phyloP scores from a whole-genome alignment of 1,140 invertebrate species.

The Anoplophora glabripennis region DNA sequence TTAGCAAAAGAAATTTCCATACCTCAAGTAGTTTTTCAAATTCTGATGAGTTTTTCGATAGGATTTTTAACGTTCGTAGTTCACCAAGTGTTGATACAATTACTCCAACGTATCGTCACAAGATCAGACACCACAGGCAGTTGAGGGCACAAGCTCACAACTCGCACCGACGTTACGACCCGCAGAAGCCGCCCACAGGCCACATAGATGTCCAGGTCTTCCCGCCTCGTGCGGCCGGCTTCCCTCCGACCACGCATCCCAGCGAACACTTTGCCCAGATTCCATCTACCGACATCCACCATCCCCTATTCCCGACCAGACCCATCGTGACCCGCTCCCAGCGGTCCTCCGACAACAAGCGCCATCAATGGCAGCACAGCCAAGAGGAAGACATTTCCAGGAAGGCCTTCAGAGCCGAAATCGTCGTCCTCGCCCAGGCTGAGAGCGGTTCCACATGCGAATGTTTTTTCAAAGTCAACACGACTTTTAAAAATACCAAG shows the following conservation, averaged over 20 bases:
- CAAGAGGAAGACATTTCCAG: conserved; percentile 36
- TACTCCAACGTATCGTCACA: conserved; percentile 3
- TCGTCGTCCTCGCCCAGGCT: conserved; percentile 38
- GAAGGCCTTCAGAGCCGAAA: conserved; percentile 40
- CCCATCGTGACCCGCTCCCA: conserved; percentile 24
- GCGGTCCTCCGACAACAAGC: conserved; percentile 27
- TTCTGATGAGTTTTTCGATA: too few species aligned
- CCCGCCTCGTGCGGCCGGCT: conserved; percentile 6
- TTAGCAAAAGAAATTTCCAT: conserved; percentile 35
- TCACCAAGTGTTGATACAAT: background rate
- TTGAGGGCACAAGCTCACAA: conserved; percentile 21
- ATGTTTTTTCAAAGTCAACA: too few species aligned
- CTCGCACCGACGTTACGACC: conserved; percentile 1
- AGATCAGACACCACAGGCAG: conserved; percentile 20
- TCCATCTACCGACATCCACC: conserved; percentile 9
- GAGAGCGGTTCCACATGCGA: conserved; percentile 5
- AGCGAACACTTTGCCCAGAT: conserved; percentile 18
- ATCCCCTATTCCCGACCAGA: conserved; percentile 2
- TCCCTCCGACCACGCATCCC: background rate
- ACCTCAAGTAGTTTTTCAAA: conserved; percentile 32
- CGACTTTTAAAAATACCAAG: too few species aligned
- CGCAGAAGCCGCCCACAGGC: conserved; percentile 13
- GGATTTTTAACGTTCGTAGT: background rate
- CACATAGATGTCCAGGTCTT: conserved; percentile 21
- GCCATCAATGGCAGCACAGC: conserved; percentile 16